These are phyloP conservation scores for Nomada ferruginata DNA, from an alignment of 2,888 invertebrate species.

Conservation along the genomic window DNA sequence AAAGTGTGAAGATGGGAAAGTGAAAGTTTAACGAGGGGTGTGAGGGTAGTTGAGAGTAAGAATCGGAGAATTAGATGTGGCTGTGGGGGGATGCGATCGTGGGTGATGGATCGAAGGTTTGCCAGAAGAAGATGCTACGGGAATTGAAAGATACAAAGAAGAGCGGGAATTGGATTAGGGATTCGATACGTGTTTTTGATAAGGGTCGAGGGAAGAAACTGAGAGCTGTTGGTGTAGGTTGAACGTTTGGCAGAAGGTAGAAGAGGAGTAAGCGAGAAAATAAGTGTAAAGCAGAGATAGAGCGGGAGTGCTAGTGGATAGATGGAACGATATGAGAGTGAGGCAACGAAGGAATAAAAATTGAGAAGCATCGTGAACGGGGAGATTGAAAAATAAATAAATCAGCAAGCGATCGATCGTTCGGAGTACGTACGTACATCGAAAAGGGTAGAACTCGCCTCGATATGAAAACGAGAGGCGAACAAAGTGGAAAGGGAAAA, in stretches of 20 bases:
- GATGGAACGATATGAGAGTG: not conserved
- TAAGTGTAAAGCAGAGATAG: not conserved
- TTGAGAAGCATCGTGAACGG: not conserved
- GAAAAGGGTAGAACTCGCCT: not conserved
- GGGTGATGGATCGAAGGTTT: slow-evolving; percentile 12
- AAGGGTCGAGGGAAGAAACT: slow-evolving; percentile 14
- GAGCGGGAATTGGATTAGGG: not conserved
- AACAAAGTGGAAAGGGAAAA: slow-evolving; percentile 34
- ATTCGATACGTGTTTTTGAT: slow-evolving; percentile 29
- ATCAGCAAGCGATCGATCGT: not conserved
- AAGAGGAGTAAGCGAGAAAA: not conserved
- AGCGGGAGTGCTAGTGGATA: not conserved
- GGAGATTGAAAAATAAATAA: not conserved
- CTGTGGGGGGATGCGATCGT: too few relatives aligned
- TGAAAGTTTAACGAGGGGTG: slow-evolving; percentile 14
- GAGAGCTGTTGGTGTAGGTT: not conserved
- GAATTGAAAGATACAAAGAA: not conserved
- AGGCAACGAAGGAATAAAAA: not conserved
- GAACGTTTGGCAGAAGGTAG: slow-evolving; percentile 6
- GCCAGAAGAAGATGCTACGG: slow-evolving; percentile 8
- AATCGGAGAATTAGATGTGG: not conserved
- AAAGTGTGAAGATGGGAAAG: not conserved
- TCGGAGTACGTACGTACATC: not conserved
- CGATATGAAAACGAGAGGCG: not conserved
- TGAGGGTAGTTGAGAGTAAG: not conserved